phyloP scores from a whole-genome alignment of 1,140 invertebrate species.

The Drosophila busckii region DNA sequence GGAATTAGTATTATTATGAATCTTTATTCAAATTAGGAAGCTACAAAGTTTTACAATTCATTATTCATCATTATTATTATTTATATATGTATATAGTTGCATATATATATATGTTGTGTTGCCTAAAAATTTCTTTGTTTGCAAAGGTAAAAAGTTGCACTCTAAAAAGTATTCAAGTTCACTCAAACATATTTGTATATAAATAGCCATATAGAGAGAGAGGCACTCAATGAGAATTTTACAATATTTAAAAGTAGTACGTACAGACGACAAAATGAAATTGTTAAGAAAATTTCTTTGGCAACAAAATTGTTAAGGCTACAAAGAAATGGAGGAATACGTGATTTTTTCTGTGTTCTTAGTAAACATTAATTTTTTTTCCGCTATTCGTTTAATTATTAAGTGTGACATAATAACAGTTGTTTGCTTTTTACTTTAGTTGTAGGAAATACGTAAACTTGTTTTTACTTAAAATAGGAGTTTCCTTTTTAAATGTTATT shows the following conservation, averaged over 20 bases:
- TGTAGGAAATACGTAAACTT: slow-evolving; percentile 18
- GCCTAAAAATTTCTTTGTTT: slow-evolving; percentile 60
- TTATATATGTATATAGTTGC: slow-evolving; percentile 15
- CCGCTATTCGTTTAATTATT: too few species aligned
- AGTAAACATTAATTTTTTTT: background rate
- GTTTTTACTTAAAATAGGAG: slow-evolving; percentile 1
- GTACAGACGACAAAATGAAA: background rate
- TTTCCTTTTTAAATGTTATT: slow-evolving; percentile 26
- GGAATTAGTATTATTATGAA: slow-evolving; percentile 37
- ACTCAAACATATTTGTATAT: slow-evolving; percentile 12
- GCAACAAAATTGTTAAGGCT: background rate
- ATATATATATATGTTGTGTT: slow-evolving; percentile 47
- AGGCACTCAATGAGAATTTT: slow-evolving; percentile 20
- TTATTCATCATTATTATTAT: slow-evolving; percentile 41
- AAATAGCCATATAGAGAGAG: slow-evolving; percentile 19
- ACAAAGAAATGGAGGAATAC: too few species aligned
- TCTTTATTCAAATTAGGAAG: slow-evolving; percentile 72
- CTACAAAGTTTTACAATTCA: slow-evolving; percentile 70
- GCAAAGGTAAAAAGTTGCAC: slow-evolving; percentile 62
- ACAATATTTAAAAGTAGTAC: slow-evolving; percentile 7
- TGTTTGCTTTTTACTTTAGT: slow-evolving; percentile 12
- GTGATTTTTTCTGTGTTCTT: background rate
- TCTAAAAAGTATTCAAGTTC: slow-evolving; percentile 44
- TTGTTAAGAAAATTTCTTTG: too few species aligned
- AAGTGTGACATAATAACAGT: slow-evolving; percentile 10